Base-by-base conservation (phyloP, 2,888 invertebrate species). In the Amaurobius ferox region DNA sequence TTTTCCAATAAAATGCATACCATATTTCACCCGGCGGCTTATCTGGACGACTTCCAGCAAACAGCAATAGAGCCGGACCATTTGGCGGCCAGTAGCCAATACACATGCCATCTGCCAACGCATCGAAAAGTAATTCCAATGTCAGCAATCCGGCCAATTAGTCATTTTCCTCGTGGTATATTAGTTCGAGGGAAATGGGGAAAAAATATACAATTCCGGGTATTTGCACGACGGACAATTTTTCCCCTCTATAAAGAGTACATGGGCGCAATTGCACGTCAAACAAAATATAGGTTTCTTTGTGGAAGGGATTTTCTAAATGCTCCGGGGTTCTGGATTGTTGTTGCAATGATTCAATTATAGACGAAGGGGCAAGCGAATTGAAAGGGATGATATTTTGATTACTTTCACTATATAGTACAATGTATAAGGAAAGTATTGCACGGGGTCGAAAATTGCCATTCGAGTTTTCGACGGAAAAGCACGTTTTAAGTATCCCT, bases 81-180 rank as follows among this genome's bases (percentile, higher is more conserved):
- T 55, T 55, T 55, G 55, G 55, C 55, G 23, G 23, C 23, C 55
- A 11, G 28, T 19, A 66, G 32, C 19, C 26, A 6, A 32, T 32
- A 30, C 66, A 32, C 13, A 16, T 32, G 23, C 44, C 44, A 70
- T 44, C 70, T 70, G 66, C 32, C 66, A 19, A 19, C n/a, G 28
- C 32, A 66, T 66, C 32, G 30, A 66, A 66, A 66, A 66, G 35
- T 66, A 66, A 66, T 32, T 66, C 35, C 35, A 66, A 0, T 32
- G 66, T 19, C 66, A 35, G 66, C 66, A 19, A 11, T 32, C 32
- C 1, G 32, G 1, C 32, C 66, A 32, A 66, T 66, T 66, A 66
- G 66, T 30, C 32, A 66, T 32, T 64, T 64, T 64, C 64, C 1
- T 64, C 30, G 5, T 30, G 13, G 2, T 23, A 44, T 44, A 44